Percentiles rank a stretch among this genome's conserved stretches.
Conservation (phyloP, 2,113 vertebrate genomes). For the Prinia subflava region DNA sequence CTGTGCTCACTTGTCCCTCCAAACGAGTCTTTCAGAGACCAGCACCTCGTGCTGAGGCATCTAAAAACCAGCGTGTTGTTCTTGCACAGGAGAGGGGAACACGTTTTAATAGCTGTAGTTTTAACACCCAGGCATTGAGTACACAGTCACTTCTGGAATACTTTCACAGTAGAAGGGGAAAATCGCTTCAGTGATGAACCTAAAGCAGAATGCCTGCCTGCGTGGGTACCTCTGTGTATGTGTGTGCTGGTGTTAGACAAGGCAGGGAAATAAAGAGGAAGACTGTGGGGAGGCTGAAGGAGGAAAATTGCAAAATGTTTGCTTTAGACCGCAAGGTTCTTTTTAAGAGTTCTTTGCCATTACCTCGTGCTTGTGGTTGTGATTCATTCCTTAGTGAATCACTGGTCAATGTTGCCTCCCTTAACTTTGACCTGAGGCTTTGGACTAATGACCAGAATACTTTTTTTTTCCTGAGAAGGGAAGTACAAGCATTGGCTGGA, state of each 20-base stretch:
- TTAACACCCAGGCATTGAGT: neutral
- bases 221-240: neutral
- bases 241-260: neutral
- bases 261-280: neutral
- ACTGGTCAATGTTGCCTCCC: neutral
- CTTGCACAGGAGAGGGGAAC: neutral
- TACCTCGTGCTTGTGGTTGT: neutral
- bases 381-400: neutral
- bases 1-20: neutral
- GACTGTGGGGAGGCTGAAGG: neutral
- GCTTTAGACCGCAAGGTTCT: neutral
- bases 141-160: neutral
- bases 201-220: neutral
- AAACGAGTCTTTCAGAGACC: neutral
- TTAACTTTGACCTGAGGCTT: conserved; percentile 3
- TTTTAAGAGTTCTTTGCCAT: neutral
- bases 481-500: neutral
- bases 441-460: neutral
- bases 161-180: neutral
- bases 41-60: neutral
- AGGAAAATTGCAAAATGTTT: neutral
- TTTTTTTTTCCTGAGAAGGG: neutral
- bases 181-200: neutral
- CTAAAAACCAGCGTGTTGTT: neutral
- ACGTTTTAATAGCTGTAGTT: neutral